Evolutionary conservation across 2,797 vertebrate genomes (phyloP), one percentile per base, ranked within the genome.

Genomic region (Ceyx erithaca): DNA sequence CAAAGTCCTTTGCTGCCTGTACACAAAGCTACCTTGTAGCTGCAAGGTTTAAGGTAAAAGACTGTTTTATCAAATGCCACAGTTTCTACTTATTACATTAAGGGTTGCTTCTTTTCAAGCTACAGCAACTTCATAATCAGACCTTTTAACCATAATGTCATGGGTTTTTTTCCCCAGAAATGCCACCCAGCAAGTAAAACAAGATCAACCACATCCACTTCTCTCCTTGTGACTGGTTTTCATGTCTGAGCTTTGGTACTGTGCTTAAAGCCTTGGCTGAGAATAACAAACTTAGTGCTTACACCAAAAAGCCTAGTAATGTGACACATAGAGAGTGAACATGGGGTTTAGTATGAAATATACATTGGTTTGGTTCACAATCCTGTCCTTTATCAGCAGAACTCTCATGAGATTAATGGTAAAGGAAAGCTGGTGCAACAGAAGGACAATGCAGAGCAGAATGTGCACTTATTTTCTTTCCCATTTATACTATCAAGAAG

Each of bases 101-200:
- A 81, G n/a, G 3, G 4, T 59, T 91, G 25, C 55, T 88, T 79
- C 40, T 92, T 91, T 86, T 86, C 70, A 92, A 90, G 71, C 35
- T 76, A 33, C 30, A 48, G 70, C 9, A 72, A 69, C 12, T 80
- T 68, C 46, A 55, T 68, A 66, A 72, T 19, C 10, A 23, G 16
- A 33, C 58, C 70, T 79, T 78, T 81, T 57, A 84, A 76, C 17
- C 14, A 37, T 48, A 72, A 54, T 40, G 20, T 22, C 37, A 40
- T 43, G 31, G 31, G 22, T 5, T 40, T 40, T 61, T 48, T 51
- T 22, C 28, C 26, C 25, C 72, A 41, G 28, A 85, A 93, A 82
- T 85, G 46, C n/a, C 57, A 81, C 26, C 91, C 40, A 69, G 46
- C 23, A 68, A 61, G 52, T 85, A 85, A 89, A 94, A 80, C 25